A percentile compares a stretch with the other conserved stretches of the same genome.
phyloP scores from a whole-genome alignment of 2,797 vertebrate genomes.

The Acipenser ruthenus region DNA sequence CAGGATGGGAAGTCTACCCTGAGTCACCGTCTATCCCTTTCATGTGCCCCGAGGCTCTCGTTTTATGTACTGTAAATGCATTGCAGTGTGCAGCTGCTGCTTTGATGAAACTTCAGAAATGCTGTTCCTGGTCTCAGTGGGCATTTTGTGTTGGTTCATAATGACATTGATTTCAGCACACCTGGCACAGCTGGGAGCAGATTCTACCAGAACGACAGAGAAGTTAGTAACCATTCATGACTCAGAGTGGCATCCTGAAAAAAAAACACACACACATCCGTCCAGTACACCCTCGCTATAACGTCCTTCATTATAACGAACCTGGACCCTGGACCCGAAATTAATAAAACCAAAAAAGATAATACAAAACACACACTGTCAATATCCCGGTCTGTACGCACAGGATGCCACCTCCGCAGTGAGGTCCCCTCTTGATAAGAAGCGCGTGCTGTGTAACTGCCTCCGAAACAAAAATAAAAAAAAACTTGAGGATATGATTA shows the following conservation, averaged over 20 bases:
- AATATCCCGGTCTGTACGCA: no score
- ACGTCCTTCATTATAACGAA: no score
- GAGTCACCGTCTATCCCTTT: background rate
- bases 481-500: no score
- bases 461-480: no score
- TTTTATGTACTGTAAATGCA: conserved; percentile 54
- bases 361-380: no score
- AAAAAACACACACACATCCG: no score
- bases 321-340: no score
- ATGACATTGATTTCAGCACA: conserved; percentile 63
- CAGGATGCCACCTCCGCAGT: no score
- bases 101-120: conserved; percentile 49
- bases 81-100: conserved; percentile 60
- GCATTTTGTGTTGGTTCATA: conserved; percentile 64
- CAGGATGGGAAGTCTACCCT: background rate
- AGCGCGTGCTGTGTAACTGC: no score
- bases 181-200: conserved; percentile 57
- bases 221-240: conserved; percentile 50
- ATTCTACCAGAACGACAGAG: conserved; percentile 52
- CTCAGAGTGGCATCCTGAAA: background rate
- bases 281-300: no score
- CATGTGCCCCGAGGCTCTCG: background rate
- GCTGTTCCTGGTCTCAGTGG: conserved; percentile 51
- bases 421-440: no score
- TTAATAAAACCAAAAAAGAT: no score